A percentile compares a stretch with the other conserved stretches of the same genome.
These are phyloP conservation scores for Melitaea cinxia DNA, from an alignment of 1,140 invertebrate genomes.

Conservation along the genomic window DNA sequence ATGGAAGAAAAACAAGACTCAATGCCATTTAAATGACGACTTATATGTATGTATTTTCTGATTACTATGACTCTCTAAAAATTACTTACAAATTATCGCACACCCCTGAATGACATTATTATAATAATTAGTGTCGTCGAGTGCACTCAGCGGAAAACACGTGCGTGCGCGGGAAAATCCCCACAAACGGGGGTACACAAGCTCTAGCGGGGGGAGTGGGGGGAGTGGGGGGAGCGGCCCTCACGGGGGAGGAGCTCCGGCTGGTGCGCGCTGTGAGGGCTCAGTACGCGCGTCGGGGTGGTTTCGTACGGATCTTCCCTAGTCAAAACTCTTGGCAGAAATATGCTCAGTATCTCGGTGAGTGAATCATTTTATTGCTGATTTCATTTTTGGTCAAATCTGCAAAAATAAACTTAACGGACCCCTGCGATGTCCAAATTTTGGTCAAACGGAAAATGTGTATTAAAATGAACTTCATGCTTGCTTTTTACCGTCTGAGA, in stretches of 20 bases:
- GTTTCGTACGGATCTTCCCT: constrained; percentile 96
- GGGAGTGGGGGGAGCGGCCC: constrained; percentile 59
- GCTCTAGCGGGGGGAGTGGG: constrained; percentile 29
- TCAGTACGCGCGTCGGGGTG: constrained; percentile 92
- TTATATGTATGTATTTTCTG: too few relatives aligned
- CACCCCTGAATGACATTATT: too few relatives aligned
- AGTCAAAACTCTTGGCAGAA: constrained; percentile 92
- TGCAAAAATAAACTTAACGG: too few relatives aligned
- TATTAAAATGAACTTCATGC: too few relatives aligned
- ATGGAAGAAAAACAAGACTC: too few relatives aligned
- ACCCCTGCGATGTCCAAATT: too few relatives aligned
- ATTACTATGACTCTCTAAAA: too few relatives aligned
- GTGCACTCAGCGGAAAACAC: constrained; percentile 87
- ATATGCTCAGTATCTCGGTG: constrained; percentile 88
- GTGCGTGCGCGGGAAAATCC: constrained; percentile 68
- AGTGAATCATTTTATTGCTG: constrained; percentile 30
- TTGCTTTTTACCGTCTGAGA: too few relatives aligned
- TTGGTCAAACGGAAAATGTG: too few relatives aligned
- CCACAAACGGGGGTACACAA: constrained; percentile 40
- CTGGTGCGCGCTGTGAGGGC: constrained; percentile 89
- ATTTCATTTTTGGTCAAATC: too few relatives aligned
- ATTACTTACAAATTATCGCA: too few relatives aligned
- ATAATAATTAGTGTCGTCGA: constrained; percentile 80
- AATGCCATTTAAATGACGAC: too few relatives aligned
- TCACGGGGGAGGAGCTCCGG: constrained; percentile 90